These are phyloP conservation scores for Coturnix japonica DNA, from an alignment of 2,113 vertebrate species.

Conservation along the genomic window DNA sequence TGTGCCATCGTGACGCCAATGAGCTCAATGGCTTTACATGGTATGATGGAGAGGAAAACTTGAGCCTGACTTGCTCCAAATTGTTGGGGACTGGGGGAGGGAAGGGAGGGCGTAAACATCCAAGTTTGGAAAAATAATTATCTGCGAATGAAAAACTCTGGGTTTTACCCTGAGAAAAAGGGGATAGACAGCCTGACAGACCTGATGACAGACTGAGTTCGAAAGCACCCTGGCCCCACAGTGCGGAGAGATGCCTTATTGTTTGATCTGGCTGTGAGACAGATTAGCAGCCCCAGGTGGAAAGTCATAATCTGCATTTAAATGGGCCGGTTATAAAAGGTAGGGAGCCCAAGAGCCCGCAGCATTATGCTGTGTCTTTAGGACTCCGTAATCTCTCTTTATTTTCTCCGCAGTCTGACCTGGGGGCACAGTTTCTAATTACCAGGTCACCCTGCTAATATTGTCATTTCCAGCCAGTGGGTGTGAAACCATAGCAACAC, in stretches of 20 bases:
- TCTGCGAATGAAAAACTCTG: background rate
- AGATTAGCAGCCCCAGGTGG: conserved; percentile 71
- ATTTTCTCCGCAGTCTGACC: conserved; percentile 70
- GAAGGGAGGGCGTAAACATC: background rate
- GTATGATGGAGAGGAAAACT: background rate
- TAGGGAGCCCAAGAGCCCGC: conserved; percentile 53
- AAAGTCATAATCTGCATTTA: conserved; percentile 70
- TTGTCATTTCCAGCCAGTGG: conserved; percentile 77
- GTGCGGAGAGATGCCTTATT: conserved; percentile 47
- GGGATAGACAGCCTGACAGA: background rate
- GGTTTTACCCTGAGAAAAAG: conserved; percentile 39
- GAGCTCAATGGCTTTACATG: background rate
- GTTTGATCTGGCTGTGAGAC: conserved; percentile 61
- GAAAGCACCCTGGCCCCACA: conserved; percentile 8
- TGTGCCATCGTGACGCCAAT: background rate
- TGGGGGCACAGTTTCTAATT: conserved; percentile 73
- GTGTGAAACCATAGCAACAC: conserved; percentile 55
- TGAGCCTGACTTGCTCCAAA: background rate
- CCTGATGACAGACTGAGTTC: background rate
- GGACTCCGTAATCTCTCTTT: conserved; percentile 65
- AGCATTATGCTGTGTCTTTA: conserved; percentile 75
- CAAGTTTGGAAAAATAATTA: conserved; percentile 15
- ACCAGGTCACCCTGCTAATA: conserved; percentile 62
- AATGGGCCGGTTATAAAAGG: conserved; percentile 55
- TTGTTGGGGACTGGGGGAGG: background rate